These are phyloP conservation scores for Torymus auratus DNA, from an alignment of 2,888 invertebrate genomes.

Conservation along the genomic window DNA sequence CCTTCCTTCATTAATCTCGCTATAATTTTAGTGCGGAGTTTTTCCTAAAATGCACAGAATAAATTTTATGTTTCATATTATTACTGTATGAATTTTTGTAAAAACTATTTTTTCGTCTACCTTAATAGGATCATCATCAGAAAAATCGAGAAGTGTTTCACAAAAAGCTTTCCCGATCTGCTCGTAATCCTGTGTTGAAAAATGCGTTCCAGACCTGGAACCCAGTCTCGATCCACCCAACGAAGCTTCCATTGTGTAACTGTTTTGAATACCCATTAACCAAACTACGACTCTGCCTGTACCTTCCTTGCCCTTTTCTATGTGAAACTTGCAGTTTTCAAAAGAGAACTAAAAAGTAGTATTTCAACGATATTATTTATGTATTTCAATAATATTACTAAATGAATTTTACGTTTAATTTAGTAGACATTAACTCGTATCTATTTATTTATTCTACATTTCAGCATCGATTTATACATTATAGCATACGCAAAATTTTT, in stretches of 20 bases:
- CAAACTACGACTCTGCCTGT: slow-evolving; percentile 96
- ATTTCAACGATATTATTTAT: too few species aligned
- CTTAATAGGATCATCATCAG: slow-evolving; percentile 90
- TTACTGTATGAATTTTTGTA: background rate
- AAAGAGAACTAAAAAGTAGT: slow-evolving; percentile 85
- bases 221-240: slow-evolving; percentile 93
- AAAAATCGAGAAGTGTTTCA: slow-evolving; percentile 94
- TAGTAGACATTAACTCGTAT: too few species aligned
- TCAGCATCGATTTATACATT: too few species aligned
- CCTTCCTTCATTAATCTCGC: slow-evolving; percentile 88
- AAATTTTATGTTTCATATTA: too few species aligned
- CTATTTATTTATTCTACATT: too few species aligned
- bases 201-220: slow-evolving; percentile 89
- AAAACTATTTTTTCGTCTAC: slow-evolving; percentile 70
- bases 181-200: slow-evolving; percentile 87
- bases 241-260: slow-evolving; percentile 97
- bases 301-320: slow-evolving; percentile 95
- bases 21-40: slow-evolving; percentile 87
- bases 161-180: slow-evolving; percentile 93
- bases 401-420: too few species aligned
- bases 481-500: too few species aligned
- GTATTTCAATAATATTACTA: too few species aligned
- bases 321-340: slow-evolving; percentile 94
- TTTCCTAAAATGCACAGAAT: slow-evolving; percentile 79
- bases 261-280: slow-evolving; percentile 96